These are phyloP conservation scores for Regulus satrapa DNA, from an alignment of 2,113 vertebrate genomes.

Conservation along the genomic window DNA sequence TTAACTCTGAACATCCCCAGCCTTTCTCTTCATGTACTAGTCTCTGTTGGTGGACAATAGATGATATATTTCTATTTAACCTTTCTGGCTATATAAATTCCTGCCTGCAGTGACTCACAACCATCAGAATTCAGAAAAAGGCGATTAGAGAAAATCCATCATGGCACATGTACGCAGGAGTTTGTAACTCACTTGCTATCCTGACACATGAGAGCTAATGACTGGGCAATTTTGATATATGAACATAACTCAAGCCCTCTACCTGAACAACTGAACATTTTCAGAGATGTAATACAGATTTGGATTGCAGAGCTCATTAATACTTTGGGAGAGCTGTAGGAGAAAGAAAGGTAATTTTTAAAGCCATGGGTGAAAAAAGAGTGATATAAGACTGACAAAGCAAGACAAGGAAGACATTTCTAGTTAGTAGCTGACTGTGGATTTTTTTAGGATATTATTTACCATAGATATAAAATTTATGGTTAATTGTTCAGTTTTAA, in stretches of 20 bases:
- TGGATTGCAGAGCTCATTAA: not conserved
- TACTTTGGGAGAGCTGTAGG: not conserved
- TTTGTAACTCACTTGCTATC: not conserved
- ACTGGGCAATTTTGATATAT: not conserved
- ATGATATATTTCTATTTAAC: not conserved
- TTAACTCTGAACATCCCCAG: slow-evolving; percentile 8
- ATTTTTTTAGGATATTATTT: not conserved
- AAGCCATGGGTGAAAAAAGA: not conserved
- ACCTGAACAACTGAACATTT: not conserved
- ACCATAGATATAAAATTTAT: not conserved
- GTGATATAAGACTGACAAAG: not conserved
- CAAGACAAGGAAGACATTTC: not conserved
- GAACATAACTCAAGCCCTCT: not conserved
- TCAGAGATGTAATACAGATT: not conserved
- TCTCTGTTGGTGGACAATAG: not conserved
- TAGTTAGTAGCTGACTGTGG: not conserved
- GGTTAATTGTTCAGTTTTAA: not conserved
- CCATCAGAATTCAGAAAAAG: not conserved
- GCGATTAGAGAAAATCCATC: not conserved
- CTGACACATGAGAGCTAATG: not conserved
- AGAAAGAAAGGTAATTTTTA: not conserved
- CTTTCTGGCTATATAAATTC: not conserved
- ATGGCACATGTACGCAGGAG: not conserved
- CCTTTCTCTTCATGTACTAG: not conserved
- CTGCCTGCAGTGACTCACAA: not conserved